Evolutionary conservation across 2,888 invertebrate species (phyloP), one percentile per base, ranked within the genome.

Genomic region (Pseudeuparius sepicola): DNA sequence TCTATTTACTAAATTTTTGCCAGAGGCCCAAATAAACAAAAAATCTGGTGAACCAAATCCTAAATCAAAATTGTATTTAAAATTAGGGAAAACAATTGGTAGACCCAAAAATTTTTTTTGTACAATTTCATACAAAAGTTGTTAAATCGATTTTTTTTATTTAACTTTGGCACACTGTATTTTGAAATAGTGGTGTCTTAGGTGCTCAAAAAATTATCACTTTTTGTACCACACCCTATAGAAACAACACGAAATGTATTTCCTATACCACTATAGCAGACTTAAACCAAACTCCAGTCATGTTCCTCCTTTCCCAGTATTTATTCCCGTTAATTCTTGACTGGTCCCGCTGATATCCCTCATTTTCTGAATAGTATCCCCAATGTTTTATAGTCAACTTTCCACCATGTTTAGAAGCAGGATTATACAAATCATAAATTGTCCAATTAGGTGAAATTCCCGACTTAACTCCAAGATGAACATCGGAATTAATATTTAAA

Each of bases 241-340:
- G 9, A 20, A 7, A 34, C 9, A 36, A 24, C 13, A 37, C 4
- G 26, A 20, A 27, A 25, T 20, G 10, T 13, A 16, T 32, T 26
- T 26, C 11, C 11, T 49, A 47, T 54, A 67, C 67, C 61, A 76
- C 73, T 27, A 73, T 60, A 38, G 69, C 65, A 33, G 68, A 65
- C 49, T 66, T 71, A 27, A 78, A 60, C 26, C 56, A 56, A 4
- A 73, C 65, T 6, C 72, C 71, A 28, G 64, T 63, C 61, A 78
- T 63, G 55, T 75, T 60, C 43, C 59, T 63, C 38, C 73, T 57
- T 46, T 37, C 48, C 59, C 50, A 53, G 57, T 51, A 66, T 46
- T 49, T 56, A 38, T 44, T 67, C 40, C 24, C 34, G 2, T 18
- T 12, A 27, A 35, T 45, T 39, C 4, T 47, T 7, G 20, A 6